Evolutionary conservation across 2,888 invertebrate genomes (phyloP), one percentile per base, ranked within the genome.

Genomic region (Phyllotreta cruciferae): DNA sequence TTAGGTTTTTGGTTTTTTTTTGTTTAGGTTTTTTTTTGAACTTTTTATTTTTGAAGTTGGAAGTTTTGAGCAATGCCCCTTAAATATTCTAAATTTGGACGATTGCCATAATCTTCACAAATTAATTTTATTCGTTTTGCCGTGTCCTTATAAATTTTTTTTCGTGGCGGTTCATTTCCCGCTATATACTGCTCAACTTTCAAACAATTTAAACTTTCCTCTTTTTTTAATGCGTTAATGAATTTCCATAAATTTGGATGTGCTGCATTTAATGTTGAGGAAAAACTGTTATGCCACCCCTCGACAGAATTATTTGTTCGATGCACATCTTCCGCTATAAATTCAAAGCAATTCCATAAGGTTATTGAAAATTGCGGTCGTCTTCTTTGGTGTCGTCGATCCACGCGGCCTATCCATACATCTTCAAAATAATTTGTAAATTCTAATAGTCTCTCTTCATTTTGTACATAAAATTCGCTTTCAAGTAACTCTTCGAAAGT

Each of bases 31-130:
- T 24, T 24, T 24, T 24, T 24, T 24, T 24, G 24, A 6, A 50
- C 8, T 10, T 6, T 14, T 24, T 24, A 24, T 24, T 24, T 24
- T 24, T 24, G 24, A 24, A 24, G 24, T 24, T 24, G 24, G 36
- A 53, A 53, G 14, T 35, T 37, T 6, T 53, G 35, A 7, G 53
- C 53, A 53, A 53, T 53, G 9, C 53, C 53, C 7, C 35, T 35
- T 53, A 53, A 4, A 53, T 53, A 53, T 53, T 53, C 53, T 13
- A 53, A 53, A 53, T 53, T 53, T 41, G 41, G 41, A 41, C 41
- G 41, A 41, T 41, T 41, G 10, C 41, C 41, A 41, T 41, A 41
- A 3, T 41, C 6, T n/a, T 41, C 10, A 10, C 41, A 3, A n/a
- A 9, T 41, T 41, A 4, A n/a, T 41, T 41, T 41, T 10, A 53